These are phyloP conservation scores for Prunella fulvescens DNA, from an alignment of 2,113 vertebrate species.

Conservation along the genomic window DNA sequence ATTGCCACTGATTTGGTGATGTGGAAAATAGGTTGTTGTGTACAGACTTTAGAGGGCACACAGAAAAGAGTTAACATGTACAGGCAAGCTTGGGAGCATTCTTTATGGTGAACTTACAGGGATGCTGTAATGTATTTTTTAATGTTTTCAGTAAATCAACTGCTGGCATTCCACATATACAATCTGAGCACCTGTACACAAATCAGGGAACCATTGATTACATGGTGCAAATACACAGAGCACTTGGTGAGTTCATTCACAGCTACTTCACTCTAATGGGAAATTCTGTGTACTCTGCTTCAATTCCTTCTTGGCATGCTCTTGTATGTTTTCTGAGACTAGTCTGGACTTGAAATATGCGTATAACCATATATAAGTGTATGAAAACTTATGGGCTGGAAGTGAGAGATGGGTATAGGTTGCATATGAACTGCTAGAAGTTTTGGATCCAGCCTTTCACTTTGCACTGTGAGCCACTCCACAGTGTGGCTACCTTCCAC, in stretches of 20 bases:
- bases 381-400: background rate
- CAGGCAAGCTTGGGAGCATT: background rate
- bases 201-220: background rate
- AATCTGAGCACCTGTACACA: background rate
- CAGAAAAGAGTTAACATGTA: background rate
- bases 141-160: background rate
- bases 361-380: background rate
- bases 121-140: background rate
- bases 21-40: background rate
- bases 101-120: background rate
- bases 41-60: background rate
- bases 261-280: background rate
- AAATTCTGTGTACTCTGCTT: background rate
- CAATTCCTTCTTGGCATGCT: background rate
- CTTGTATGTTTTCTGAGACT: background rate
- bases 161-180: background rate
- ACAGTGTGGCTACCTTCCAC: background rate
- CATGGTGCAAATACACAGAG: background rate
- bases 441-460: background rate
- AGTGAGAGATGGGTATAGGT: background rate
- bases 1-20: background rate
- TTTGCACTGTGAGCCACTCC: background rate
- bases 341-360: background rate
- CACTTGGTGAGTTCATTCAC: background rate
- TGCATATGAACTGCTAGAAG: background rate